A percentile compares a stretch with the other conserved stretches of the same genome.
Evolutionary conservation across 2,113 vertebrate genomes (phyloP).

Genomic region (Sakesphorus luctuosus): DNA sequence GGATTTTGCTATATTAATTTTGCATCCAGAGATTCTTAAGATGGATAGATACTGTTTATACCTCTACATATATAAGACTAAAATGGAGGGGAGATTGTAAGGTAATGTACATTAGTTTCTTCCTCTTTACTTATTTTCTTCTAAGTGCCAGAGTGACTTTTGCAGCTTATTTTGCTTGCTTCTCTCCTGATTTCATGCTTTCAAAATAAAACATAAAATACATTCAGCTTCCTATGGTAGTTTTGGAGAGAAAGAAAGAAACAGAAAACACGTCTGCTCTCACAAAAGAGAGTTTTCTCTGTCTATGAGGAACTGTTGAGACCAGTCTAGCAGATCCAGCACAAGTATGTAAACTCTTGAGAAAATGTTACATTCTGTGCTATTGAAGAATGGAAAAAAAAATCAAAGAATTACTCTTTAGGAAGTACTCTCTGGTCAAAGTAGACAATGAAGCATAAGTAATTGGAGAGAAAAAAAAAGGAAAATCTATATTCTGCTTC

Average conservation of each 20-base stretch:
- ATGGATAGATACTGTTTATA: neutral
- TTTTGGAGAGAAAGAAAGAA: neutral
- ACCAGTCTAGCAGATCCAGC: neutral
- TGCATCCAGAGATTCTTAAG: neutral
- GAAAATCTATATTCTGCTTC: neutral
- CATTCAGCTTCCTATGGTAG: neutral
- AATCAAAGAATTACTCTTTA: neutral
- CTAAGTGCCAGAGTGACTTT: neutral
- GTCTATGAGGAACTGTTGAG: neutral
- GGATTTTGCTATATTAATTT: neutral
- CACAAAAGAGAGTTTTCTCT: neutral
- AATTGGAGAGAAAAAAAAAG: neutral
- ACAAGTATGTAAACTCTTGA: neutral
- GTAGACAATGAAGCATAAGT: neutral
- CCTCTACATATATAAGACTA: neutral
- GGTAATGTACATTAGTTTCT: neutral
- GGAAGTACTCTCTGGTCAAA: neutral
- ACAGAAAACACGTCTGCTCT: neutral
- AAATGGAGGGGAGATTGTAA: neutral
- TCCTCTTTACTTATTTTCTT: neutral
- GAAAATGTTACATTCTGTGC: neutral
- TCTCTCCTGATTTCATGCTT: neutral
- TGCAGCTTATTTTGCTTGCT: neutral
- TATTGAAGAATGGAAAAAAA: neutral
- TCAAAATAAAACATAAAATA: neutral